phyloP scores from a whole-genome alignment of 2,797 vertebrate genomes.

The Rachycentron canadum region DNA sequence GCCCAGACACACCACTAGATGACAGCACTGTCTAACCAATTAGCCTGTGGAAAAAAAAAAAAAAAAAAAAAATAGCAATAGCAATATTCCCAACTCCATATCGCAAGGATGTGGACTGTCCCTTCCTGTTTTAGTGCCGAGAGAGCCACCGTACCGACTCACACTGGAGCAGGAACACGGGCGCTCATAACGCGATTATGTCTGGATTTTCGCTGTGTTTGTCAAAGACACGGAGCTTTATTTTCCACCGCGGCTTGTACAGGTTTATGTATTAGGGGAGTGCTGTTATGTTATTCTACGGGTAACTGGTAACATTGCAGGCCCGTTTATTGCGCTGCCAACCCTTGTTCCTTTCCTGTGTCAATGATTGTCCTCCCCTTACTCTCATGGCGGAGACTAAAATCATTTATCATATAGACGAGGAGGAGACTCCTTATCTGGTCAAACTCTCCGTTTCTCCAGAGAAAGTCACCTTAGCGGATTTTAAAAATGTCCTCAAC shows the following conservation, averaged over 20 bases:
- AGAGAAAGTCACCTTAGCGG: slow-evolving; percentile 95
- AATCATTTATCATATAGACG: slow-evolving; percentile 99
- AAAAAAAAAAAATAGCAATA: slow-evolving; percentile 63
- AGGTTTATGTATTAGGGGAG: slow-evolving; percentile 64
- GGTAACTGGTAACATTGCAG: slow-evolving; percentile 78
- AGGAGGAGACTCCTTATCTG: slow-evolving; percentile 98
- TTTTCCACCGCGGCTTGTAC: slow-evolving; percentile 60
- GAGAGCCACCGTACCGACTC: slow-evolving; percentile 82
- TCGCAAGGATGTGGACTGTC: slow-evolving; percentile 87
- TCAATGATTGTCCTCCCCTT: slow-evolving; percentile 86
- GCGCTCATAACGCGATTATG: slow-evolving; percentile 82
- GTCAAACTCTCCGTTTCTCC: slow-evolving; percentile 95
- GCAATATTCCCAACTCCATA: slow-evolving; percentile 80
- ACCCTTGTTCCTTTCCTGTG: slow-evolving; percentile 82
- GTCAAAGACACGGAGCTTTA: slow-evolving; percentile 66
- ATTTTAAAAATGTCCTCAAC: slow-evolving; percentile 99
- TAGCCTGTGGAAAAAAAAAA: slow-evolving; percentile 34
- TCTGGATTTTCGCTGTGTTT: slow-evolving; percentile 68
- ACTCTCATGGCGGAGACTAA: slow-evolving; percentile 98
- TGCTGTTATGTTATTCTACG: slow-evolving; percentile 74
- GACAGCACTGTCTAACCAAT: slow-evolving; percentile 77
- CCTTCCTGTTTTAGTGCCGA: slow-evolving; percentile 89
- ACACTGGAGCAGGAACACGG: slow-evolving; percentile 81
- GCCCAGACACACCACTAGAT: slow-evolving; percentile 77
- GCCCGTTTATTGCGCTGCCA: slow-evolving; percentile 79